phyloP scores from a whole-genome alignment of 2,797 vertebrate genomes.

The Vultur gryphus region DNA sequence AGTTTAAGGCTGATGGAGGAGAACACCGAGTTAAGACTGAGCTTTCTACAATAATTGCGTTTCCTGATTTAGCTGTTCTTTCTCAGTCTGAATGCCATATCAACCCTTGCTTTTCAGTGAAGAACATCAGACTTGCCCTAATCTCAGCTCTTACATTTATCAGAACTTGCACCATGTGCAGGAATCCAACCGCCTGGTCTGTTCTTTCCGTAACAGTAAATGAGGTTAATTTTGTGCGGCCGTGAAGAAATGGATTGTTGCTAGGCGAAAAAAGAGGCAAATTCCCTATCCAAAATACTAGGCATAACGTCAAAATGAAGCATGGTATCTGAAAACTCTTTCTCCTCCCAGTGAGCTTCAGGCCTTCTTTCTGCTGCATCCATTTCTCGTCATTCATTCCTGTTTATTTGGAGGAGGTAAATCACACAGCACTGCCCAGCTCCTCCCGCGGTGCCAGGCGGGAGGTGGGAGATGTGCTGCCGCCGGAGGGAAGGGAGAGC shows the following conservation, averaged over 20 bases:
- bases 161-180: neutral
- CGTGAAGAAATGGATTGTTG: neutral
- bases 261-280: neutral
- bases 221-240: neutral
- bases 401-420: neutral
- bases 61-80: constrained; percentile 6
- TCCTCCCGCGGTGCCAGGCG: fast-evolving
- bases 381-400: neutral
- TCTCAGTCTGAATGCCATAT: neutral
- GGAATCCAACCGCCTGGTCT: neutral
- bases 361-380: neutral
- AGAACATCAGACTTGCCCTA: neutral
- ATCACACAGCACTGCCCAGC: neutral
- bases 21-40: neutral
- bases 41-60: neutral
- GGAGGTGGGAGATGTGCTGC: neutral
- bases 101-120: neutral
- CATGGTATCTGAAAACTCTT: neutral
- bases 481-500: neutral
- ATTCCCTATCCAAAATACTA: neutral
- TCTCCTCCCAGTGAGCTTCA: neutral
- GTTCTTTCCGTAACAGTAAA: neutral
- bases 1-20: neutral
- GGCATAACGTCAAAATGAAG: neutral
- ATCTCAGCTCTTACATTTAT: neutral